Evolutionary conservation across 2,797 vertebrate species (phyloP).

Genomic region (Lepidocolaptes lacrymiger): DNA sequence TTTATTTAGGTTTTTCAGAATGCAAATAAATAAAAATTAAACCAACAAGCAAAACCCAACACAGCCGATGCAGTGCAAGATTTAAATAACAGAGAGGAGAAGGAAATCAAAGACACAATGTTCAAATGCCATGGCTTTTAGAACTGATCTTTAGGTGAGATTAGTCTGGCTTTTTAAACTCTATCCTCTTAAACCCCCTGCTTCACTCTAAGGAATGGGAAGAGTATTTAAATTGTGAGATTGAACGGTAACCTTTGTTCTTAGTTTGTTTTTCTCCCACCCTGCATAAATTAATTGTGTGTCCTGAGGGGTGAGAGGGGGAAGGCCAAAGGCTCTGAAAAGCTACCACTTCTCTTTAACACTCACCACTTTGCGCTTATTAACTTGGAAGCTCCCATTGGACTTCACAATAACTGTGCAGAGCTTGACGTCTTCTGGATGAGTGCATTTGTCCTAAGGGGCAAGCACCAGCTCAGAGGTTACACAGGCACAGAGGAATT

Average conservation of each 20-base stretch:
- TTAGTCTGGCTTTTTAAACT: constrained; percentile 37
- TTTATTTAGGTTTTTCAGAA: background rate
- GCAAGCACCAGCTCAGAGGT: constrained; percentile 67
- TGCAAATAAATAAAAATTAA: background rate
- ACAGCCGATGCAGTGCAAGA: background rate
- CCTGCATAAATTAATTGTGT: background rate
- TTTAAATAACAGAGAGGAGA: background rate
- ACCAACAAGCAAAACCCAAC: background rate
- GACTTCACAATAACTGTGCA: constrained; percentile 96
- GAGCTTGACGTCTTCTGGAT: constrained; percentile 96
- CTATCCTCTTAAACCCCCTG: constrained; percentile 15
- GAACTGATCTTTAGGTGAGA: constrained; percentile 52
- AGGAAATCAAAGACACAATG: background rate
- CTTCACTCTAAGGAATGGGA: constrained; percentile 47
- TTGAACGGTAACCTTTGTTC: constrained; percentile 44
- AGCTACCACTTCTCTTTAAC: constrained; percentile 44
- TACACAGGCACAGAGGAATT: constrained; percentile 72
- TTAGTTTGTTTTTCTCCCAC: constrained; percentile 49
- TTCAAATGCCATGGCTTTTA: constrained; percentile 48
- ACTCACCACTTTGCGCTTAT: constrained; percentile 96
- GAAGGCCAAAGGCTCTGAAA: background rate
- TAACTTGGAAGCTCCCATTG: constrained; percentile 94
- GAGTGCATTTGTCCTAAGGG: constrained; percentile 94
- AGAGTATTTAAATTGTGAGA: constrained; percentile 26
- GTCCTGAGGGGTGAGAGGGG: background rate